Evolutionary conservation across 2,888 invertebrate species (phyloP).

Genomic region (Chymomyza procnemis): DNA sequence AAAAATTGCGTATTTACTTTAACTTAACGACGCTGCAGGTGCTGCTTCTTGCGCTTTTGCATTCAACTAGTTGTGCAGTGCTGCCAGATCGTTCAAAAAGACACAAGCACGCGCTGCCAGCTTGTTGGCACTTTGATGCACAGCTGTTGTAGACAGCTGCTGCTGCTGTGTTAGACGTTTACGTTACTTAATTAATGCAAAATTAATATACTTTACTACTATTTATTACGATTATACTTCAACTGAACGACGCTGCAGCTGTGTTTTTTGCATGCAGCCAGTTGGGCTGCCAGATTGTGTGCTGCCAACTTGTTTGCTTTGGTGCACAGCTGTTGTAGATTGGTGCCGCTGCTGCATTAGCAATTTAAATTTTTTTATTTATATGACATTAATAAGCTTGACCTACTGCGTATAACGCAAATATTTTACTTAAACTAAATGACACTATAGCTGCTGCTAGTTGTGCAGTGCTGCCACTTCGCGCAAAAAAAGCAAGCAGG

Average conservation of each 20-base stretch:
- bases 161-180: not conserved
- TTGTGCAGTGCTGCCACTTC: slow-evolving; percentile 49
- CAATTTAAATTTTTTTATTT: no score
- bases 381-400: no score
- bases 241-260: no score
- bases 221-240: no score
- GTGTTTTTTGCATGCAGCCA: no score
- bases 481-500: not conserved
- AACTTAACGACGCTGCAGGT: slow-evolving; percentile 38
- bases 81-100: slow-evolving; percentile 35
- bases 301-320: no score
- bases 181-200: not conserved
- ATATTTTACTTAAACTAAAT: slow-evolving; percentile 31
- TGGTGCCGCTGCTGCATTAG: no score
- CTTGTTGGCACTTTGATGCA: not conserved
- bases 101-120: not conserved
- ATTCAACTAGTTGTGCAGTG: slow-evolving; percentile 62
- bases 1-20: slow-evolving; percentile 33
- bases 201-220: no score
- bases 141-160: not conserved
- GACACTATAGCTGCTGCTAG: slow-evolving; percentile 45
- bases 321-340: no score
- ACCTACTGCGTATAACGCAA: no score
- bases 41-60: slow-evolving; percentile 31
- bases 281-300: no score